Evolutionary conservation across 2,113 vertebrate genomes (phyloP).

Genomic region (Callospermophilus lateralis): DNA sequence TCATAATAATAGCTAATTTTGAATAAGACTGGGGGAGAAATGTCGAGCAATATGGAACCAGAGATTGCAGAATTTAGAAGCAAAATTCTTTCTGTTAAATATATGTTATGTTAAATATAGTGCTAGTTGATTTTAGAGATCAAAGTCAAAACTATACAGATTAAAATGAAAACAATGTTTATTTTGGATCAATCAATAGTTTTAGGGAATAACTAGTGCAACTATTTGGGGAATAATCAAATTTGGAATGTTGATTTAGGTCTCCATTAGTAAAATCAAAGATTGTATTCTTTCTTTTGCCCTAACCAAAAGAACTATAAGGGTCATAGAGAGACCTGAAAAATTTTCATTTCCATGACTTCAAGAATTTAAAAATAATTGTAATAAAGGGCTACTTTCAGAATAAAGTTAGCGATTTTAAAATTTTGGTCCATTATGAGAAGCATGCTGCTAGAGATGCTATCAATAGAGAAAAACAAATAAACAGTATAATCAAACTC

Average conservation of each 20-base stretch:
- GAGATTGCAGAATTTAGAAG: slow-evolving; percentile 26
- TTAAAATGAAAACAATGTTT: slow-evolving; percentile 51
- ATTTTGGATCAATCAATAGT: slow-evolving; percentile 40
- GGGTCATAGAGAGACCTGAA: background rate
- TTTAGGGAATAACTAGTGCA: slow-evolving; percentile 20
- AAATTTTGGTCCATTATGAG: slow-evolving; percentile 52
- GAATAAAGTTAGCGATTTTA: slow-evolving; percentile 1
- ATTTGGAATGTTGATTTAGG: background rate
- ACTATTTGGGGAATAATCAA: background rate
- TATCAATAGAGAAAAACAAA: background rate
- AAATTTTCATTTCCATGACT: slow-evolving; percentile 9
- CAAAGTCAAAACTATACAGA: slow-evolving; percentile 1
- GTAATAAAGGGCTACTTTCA: slow-evolving; percentile 42
- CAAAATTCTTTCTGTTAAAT: slow-evolving; percentile 3
- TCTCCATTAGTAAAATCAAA: slow-evolving; percentile 54
- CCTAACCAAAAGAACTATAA: slow-evolving; percentile 13
- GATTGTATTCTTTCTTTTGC: slow-evolving; percentile 31
- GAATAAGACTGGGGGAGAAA: background rate
- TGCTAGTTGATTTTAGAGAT: background rate
- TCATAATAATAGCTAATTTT: slow-evolving; percentile 47
- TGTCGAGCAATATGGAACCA: background rate
- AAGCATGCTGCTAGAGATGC: slow-evolving; percentile 28
- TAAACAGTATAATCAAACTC: background rate
- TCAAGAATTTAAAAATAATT: slow-evolving; percentile 59
- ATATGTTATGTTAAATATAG: background rate